These are phyloP conservation scores for Nycticorax nycticorax DNA, from an alignment of 2,113 vertebrate species.

Conservation along the genomic window DNA sequence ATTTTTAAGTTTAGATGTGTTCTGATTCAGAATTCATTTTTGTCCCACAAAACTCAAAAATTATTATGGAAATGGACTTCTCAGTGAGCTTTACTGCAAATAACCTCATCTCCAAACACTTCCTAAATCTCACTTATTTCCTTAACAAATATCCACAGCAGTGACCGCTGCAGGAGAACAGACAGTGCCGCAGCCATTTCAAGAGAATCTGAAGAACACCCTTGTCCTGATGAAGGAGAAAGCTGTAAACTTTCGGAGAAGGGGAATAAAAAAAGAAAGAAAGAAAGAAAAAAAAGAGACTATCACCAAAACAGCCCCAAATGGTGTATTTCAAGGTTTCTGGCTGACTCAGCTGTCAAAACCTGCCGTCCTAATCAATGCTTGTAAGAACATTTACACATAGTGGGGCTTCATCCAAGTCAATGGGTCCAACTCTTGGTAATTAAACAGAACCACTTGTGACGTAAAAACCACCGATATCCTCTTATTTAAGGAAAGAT, in stretches of 20 bases:
- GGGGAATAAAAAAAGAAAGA: neutral
- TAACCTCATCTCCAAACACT: neutral
- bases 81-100: neutral
- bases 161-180: neutral
- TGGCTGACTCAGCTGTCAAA: slow-evolving; percentile 29
- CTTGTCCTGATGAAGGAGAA: neutral
- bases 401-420: neutral
- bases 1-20: neutral
- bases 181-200: neutral
- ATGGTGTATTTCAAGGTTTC: neutral
- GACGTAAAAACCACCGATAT: neutral
- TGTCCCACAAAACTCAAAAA: neutral
- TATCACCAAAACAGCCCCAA: neutral
- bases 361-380: neutral
- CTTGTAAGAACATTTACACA: neutral
- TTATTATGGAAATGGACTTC: neutral
- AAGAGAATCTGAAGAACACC: neutral
- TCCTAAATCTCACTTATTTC: neutral
- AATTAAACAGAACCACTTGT: neutral
- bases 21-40: neutral
- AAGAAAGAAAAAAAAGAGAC: neutral
- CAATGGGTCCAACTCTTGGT: neutral
- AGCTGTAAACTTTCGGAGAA: neutral
- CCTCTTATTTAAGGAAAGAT: neutral
- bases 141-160: neutral